A percentile compares a stretch with the other conserved stretches of the same genome.
Evolutionary conservation across 2,888 invertebrate genomes (phyloP).

Genomic region (Drosophila hawaiiensis): DNA sequence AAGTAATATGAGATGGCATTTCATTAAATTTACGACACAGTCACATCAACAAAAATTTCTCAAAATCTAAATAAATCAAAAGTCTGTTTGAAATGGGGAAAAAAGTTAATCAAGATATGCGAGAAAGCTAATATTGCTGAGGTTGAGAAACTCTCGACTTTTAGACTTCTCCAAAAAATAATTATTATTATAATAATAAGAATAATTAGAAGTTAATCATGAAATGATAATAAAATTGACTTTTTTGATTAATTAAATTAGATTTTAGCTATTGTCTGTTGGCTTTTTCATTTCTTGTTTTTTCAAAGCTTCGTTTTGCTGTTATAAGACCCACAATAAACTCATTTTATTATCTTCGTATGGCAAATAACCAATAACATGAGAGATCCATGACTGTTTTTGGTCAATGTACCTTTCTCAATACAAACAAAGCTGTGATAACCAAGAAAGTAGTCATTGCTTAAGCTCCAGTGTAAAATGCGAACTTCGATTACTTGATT

Average conservation of each 20-base stretch:
- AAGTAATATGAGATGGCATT: conserved; percentile 44
- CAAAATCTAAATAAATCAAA: not conserved
- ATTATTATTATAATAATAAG: not conserved
- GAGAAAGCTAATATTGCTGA: not conserved
- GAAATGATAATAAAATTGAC: not conserved
- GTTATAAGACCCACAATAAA: not conserved
- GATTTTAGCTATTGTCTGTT: not conserved
- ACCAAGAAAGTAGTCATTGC: not conserved
- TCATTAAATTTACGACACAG: not conserved
- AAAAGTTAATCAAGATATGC: not conserved
- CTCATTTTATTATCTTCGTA: not conserved
- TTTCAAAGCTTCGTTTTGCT: not conserved
- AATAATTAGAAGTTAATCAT: not conserved
- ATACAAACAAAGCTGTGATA: not conserved
- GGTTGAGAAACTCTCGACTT: not conserved
- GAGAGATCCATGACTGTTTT: not conserved
- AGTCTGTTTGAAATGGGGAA: not conserved
- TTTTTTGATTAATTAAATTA: not conserved
- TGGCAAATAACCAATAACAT: not conserved
- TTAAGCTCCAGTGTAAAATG: not conserved
- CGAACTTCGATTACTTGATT: not conserved
- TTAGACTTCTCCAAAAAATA: not conserved
- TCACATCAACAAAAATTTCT: not conserved
- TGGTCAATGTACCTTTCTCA: not conserved
- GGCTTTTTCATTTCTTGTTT: not conserved